Evolutionary conservation across 2,113 vertebrate species (phyloP), one percentile per base, ranked within the genome.

Genomic region (Australoheros scitulus): DNA sequence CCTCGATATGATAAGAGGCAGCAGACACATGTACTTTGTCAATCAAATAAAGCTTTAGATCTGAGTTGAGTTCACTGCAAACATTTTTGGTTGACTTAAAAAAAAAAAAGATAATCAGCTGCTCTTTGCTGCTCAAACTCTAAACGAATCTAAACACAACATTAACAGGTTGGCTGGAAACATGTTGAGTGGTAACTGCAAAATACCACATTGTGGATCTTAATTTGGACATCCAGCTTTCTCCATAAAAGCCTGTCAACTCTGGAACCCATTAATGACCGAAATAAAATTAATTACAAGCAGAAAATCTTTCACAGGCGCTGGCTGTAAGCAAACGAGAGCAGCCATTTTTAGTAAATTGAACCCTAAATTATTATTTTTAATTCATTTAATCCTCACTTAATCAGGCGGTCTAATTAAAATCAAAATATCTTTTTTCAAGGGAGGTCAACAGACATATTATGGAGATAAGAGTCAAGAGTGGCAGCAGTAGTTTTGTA

Each of bases 151-250:
- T 20, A 70, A 1, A 52, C 24, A 32, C 24, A 32, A n/a, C 17
- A 72, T 52, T 72, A 52, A 52, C 5, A 72, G 65, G 52, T 11
- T 32, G 26, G 52, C 47, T 72, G 68, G 47, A 57, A 57, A 57
- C n/a, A 56, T 55, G 52, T 20, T 4, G 8, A 56, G 4, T 22
- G 9, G 20, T 7, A 72, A n/a, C 6, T 5, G 8, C 11, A n/a
- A 72, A 72, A 72, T 55, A 72, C 47, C 18, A 72, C 52, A 72
- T 34, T 55, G 47, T 34, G 55, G 47, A 29, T 72, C 26, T 26
- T 55, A 72, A 72, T 72, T 34, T 72, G 68, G 68, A 55, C 68
- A 72, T 32, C 68, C 55, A 26, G 68, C 17, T 55, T 72, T 55
- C 26, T 55, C 47, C 7, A 47, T 32, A 5, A 72, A 72, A 11